Percentiles rank a stretch among this genome's conserved stretches.
Conservation (phyloP, 2,797 vertebrate genomes). For the Anguilla megastoma region DNA sequence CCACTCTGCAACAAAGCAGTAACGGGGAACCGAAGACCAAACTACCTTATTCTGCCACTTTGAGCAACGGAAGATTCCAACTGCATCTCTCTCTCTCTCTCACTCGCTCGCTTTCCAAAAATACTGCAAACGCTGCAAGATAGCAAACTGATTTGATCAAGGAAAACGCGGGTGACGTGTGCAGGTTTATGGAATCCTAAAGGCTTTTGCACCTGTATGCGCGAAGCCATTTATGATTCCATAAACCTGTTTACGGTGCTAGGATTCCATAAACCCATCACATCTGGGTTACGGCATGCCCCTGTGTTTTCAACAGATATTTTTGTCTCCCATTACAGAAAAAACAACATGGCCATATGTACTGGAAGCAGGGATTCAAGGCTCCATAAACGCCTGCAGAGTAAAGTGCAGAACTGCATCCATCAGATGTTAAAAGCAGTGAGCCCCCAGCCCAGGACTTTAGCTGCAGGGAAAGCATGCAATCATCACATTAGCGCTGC, state of each 20-base stretch:
- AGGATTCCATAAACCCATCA: no score
- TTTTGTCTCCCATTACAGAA: neutral
- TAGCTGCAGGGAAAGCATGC: conserved; percentile 31
- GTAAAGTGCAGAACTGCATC: neutral
- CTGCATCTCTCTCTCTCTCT: neutral
- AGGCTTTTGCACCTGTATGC: neutral
- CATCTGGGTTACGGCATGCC: neutral
- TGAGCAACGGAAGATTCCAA: neutral
- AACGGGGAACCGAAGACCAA: neutral
- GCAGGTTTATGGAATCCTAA: neutral
- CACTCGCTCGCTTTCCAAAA: neutral
- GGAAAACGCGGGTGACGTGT: no score
- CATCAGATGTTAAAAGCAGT: neutral
- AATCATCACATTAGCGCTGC: conserved; percentile 58
- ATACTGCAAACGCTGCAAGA: neutral
- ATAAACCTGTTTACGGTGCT: no score
- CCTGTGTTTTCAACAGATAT: neutral
- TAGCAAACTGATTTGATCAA: neutral
- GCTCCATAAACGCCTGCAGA: neutral
- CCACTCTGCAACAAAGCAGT: neutral
- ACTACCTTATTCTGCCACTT: neutral
- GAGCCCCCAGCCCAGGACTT: conserved; percentile 11
- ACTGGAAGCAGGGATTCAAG: neutral
- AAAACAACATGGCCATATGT: neutral
- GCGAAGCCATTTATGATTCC: no score